These are phyloP conservation scores for Chelmon rostratus DNA, from an alignment of 2,797 vertebrate genomes.

Conservation along the genomic window DNA sequence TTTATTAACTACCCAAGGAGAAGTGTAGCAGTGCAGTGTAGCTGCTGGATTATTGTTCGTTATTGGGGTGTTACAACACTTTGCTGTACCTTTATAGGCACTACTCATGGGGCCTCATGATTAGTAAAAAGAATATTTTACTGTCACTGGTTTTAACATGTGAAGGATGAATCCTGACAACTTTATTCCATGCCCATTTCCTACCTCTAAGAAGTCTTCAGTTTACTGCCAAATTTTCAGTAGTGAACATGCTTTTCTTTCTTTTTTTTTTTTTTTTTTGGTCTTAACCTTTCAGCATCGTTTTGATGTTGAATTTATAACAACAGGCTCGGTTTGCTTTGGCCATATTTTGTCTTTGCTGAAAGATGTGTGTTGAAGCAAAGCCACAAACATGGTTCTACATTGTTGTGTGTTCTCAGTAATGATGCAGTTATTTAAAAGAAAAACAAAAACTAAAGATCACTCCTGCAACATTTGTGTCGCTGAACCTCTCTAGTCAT, in stretches of 20 bases:
- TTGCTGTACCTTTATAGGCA: slow-evolving; percentile 3
- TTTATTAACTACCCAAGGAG: slow-evolving; percentile 3
- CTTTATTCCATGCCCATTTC: slow-evolving; percentile 52
- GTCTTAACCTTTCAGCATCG: neutral
- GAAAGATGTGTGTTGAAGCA: slow-evolving; percentile 18
- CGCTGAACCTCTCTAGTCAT: slow-evolving; percentile 49
- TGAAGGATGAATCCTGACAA: slow-evolving; percentile 37
- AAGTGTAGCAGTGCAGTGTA: slow-evolving; percentile 21
- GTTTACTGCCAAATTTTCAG: slow-evolving; percentile 51
- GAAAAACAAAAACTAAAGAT: neutral
- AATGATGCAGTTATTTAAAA: slow-evolving; percentile 34
- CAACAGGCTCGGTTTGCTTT: slow-evolving; percentile 11
- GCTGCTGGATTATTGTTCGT: slow-evolving; percentile 22
- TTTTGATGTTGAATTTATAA: slow-evolving; percentile 39
- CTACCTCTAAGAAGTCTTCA: slow-evolving; percentile 74
- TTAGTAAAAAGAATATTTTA: slow-evolving; percentile 10
- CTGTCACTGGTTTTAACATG: slow-evolving; percentile 19
- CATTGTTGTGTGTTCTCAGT: slow-evolving; percentile 48
- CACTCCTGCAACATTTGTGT: slow-evolving; percentile 60
- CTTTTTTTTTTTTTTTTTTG: slow-evolving; percentile 21
- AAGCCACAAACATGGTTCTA: slow-evolving; percentile 27
- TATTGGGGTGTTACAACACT: slow-evolving; percentile 3
- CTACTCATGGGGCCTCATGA: slow-evolving; percentile 12
- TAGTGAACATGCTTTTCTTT: slow-evolving; percentile 3
- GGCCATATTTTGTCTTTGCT: slow-evolving; percentile 34